Base-by-base conservation (phyloP, 2,797 vertebrate species). In the Falco novaeseelandiae region DNA sequence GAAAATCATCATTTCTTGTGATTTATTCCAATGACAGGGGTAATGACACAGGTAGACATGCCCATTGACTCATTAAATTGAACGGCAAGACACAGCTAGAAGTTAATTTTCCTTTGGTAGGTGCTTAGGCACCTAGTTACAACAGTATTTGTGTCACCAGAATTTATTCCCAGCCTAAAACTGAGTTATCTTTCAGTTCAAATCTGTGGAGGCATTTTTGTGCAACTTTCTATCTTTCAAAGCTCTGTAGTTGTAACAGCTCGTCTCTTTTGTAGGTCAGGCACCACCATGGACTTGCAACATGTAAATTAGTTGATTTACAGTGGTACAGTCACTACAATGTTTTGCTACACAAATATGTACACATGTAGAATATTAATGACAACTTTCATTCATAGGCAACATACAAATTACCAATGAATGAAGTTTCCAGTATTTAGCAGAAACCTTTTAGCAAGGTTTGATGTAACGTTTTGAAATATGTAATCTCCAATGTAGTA, bases 31-130 rank as follows among this genome's bases (percentile, higher is more conserved):
- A 15, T 26, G 95, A 77, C 91, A 91, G 76, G 89, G 91, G 80
- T 96, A 95, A 89, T 52, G 82, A 76, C 92, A 96, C 74, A 81
- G 84, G 94, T 57, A 82, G 92, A 91, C 94, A 73, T 94, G 95
- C 82, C 93, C 88, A 93, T 10, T 92, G 95, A 96, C 79, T 96
- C 96, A 96, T 54, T 96, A 96, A 93, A 95, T 93, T 88, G 90
- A 91, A 91, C 2, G 9, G 79, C 74, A 81, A 90, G 94, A 46
- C 38, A 83, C 51, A 79, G 62, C 65, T 46, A 93, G 48, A 81
- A 91, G 86, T 90, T 77, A 87, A 95, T 96, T 95, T 85, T 94
- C 84, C 79, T 90, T 88, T 58, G 78, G 70, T 80, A 70, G 73
- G 88, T 80, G 93, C 81, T 90, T 23, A 59, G 87, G 62, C 76